Evolutionary conservation across 2,797 vertebrate species (phyloP).

Genomic region (Ctenochaetus hawaiiensis): DNA sequence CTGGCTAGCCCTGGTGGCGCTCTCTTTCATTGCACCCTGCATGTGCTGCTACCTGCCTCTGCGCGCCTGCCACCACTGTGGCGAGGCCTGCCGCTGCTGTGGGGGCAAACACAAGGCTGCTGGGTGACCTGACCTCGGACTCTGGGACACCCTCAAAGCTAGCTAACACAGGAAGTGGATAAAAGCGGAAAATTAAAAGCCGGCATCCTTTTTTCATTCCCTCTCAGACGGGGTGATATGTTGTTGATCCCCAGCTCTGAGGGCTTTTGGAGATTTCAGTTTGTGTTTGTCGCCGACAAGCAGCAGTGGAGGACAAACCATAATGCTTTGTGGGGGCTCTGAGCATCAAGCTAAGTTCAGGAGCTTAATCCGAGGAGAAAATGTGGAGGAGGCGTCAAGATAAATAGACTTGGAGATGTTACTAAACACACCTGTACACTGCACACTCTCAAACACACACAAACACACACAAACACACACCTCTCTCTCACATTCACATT

Average conservation of each 20-base stretch:
- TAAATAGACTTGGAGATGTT: conserved; percentile 88
- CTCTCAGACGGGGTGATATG: conserved; percentile 83
- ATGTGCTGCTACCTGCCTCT: conserved; percentile 99
- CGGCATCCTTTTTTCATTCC: conserved; percentile 89
- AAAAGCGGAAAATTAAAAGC: conserved; percentile 86
- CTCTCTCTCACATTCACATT: conserved; percentile 57
- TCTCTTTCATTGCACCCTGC: conserved; percentile 97
- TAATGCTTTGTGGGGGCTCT: conserved; percentile 81
- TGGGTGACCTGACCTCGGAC: conserved; percentile 87
- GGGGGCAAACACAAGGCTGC: conserved; percentile 99
- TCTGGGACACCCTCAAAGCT: conserved; percentile 78
- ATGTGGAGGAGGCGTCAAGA: conserved; percentile 76
- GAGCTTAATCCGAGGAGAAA: conserved; percentile 86
- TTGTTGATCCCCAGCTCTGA: conserved; percentile 87
- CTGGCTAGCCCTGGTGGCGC: conserved; percentile 96
- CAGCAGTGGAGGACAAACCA: conserved; percentile 82
- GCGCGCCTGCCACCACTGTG: conserved; percentile 96
- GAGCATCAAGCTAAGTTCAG: conserved; percentile 80
- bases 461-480: conserved; percentile 48
- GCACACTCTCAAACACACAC: conserved; percentile 10
- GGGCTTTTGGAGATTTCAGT: conserved; percentile 88
- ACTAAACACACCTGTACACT: conserved; percentile 77
- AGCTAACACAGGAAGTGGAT: conserved; percentile 83
- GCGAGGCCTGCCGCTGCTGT: conserved; percentile 97
- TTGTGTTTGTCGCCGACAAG: conserved; percentile 83